These are phyloP conservation scores for Drosophila carrolli DNA, from an alignment of 1,140 invertebrate species.

Conservation along the genomic window DNA sequence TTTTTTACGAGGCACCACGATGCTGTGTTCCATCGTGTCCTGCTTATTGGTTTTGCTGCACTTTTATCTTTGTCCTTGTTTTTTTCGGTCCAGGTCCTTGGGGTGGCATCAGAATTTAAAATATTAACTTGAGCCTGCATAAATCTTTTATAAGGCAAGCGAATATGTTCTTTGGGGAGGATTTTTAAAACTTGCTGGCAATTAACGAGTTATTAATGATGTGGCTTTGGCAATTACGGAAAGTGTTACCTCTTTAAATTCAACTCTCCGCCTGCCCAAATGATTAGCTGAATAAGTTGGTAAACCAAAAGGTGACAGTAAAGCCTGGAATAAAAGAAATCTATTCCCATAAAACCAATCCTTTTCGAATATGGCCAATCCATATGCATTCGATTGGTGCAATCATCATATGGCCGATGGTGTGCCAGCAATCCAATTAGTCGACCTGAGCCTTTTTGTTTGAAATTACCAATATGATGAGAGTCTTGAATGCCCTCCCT, in stretches of 20 bases:
- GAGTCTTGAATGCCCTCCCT: slow-evolving; percentile 3
- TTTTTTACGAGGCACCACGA: slow-evolving; percentile 35
- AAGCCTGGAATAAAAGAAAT: background rate
- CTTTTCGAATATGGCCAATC: too few relatives aligned
- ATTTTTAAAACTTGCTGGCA: background rate
- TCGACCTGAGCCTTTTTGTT: slow-evolving; percentile 32
- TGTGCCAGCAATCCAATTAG: slow-evolving; percentile 40
- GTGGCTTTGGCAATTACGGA: slow-evolving; percentile 4
- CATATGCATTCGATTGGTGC: background rate
- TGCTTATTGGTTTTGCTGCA: slow-evolving; percentile 38
- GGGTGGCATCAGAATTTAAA: slow-evolving; percentile 69
- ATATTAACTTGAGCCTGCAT: slow-evolving; percentile 63
- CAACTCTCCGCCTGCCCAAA: too few relatives aligned
- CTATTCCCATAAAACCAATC: background rate
- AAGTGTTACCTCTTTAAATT: background rate
- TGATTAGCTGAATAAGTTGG: too few relatives aligned
- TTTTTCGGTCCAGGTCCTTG: slow-evolving; percentile 44
- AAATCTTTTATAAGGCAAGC: slow-evolving; percentile 43
- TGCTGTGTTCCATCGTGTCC: slow-evolving; percentile 13
- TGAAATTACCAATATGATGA: slow-evolving; percentile 43
- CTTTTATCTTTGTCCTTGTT: slow-evolving; percentile 36
- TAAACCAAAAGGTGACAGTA: background rate
- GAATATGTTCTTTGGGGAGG: slow-evolving; percentile 19
- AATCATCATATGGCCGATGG: slow-evolving; percentile 16
- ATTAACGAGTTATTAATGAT: slow-evolving; percentile 45